These are phyloP conservation scores for Tenebrosternarchus preto DNA, from an alignment of 2,113 vertebrate genomes.

Conservation along the genomic window DNA sequence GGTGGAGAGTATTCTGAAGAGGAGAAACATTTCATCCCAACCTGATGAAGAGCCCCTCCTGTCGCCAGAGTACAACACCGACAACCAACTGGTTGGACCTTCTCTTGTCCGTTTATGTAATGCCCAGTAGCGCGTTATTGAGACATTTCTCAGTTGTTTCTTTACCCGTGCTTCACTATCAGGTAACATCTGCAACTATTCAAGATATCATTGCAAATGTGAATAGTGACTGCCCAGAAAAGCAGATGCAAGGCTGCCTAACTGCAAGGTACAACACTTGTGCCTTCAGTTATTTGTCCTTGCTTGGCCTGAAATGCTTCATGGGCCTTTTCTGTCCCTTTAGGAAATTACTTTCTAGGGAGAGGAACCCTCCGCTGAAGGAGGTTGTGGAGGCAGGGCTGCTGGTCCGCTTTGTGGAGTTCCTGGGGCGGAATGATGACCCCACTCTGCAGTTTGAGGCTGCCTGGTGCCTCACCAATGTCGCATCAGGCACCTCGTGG, in stretches of 20 bases:
- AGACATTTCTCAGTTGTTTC: not conserved
- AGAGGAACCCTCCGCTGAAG: constrained; percentile 80
- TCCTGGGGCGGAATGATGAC: constrained; percentile 73
- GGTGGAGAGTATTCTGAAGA: constrained; percentile 83
- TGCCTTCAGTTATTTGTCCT: not conserved
- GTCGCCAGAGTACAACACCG: constrained; percentile 54
- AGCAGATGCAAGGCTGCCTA: constrained; percentile 80
- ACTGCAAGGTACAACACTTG: constrained; percentile 77
- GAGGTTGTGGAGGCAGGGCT: constrained; percentile 80
- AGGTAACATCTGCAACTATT: constrained; percentile 68
- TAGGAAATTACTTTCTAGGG: constrained; percentile 76
- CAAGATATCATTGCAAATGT: constrained; percentile 78
- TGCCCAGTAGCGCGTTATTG: not conserved
- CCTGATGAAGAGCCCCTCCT: constrained; percentile 59
- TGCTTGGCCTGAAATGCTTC: not conserved
- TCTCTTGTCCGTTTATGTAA: not conserved
- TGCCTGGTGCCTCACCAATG: constrained; percentile 92
- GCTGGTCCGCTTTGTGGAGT: constrained; percentile 80
- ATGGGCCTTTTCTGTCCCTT: not conserved
- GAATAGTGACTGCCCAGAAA: constrained; percentile 62
- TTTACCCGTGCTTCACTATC: constrained; percentile 33
- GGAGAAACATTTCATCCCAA: constrained; percentile 74
- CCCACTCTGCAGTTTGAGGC: constrained; percentile 86
- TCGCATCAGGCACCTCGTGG: constrained; percentile 85
- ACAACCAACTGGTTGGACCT: constrained; percentile 59